Evolutionary conservation across 2,888 invertebrate genomes (phyloP).

Genomic region (Hesperia comma): DNA sequence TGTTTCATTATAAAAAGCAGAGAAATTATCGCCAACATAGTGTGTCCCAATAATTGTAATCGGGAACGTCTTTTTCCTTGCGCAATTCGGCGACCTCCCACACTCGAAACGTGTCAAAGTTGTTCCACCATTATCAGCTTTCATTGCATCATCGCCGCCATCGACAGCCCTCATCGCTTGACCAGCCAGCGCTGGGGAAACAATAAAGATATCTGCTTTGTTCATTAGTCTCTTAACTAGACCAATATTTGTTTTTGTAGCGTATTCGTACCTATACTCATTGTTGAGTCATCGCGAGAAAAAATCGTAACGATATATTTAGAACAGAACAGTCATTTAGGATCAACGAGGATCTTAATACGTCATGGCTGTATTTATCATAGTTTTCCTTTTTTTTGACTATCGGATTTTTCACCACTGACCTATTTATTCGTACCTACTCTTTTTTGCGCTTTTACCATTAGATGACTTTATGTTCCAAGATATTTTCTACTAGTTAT

Average conservation of each 20-base stretch:
- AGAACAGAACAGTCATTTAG: not conserved
- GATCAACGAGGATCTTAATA: not conserved
- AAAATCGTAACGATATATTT: not conserved
- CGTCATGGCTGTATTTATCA: too few species aligned
- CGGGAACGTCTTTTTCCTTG: constrained; percentile 46
- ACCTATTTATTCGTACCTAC: too few species aligned
- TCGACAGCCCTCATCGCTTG: constrained; percentile 68
- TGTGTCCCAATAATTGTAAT: constrained; percentile 29
- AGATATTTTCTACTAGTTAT: not conserved
- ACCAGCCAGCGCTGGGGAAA: constrained; percentile 65
- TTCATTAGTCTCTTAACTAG: constrained; percentile 65
- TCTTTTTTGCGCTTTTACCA: too few species aligned
- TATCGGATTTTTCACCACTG: too few species aligned
- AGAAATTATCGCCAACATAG: constrained; percentile 22
- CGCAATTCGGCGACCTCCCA: constrained; percentile 66
- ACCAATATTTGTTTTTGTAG: constrained; percentile 53
- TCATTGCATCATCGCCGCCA: constrained; percentile 74
- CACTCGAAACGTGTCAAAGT: constrained; percentile 77
- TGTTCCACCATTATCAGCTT: constrained; percentile 79
- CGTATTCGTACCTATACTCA: not conserved
- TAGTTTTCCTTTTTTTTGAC: too few species aligned
- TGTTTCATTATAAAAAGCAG: not conserved
- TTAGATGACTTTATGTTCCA: too few species aligned
- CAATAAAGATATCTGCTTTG: constrained; percentile 71
- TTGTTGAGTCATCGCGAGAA: not conserved